A percentile compares a stretch with the other conserved stretches of the same genome.
Conservation (phyloP, 2,797 vertebrate species). For the Xerus rutilus region DNA sequence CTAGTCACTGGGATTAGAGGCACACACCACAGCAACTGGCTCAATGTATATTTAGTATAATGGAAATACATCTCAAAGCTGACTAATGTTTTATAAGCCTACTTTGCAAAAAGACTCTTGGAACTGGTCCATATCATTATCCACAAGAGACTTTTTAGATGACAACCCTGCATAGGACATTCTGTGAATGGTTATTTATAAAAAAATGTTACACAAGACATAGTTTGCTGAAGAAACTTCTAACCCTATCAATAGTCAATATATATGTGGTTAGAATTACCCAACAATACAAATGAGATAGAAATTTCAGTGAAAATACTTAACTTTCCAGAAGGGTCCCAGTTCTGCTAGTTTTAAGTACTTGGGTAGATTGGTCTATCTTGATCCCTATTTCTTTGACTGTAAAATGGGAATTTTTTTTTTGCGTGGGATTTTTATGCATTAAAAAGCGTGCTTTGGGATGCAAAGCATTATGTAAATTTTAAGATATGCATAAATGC, state of each 20-base stretch:
- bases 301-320: neutral
- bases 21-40: too few species aligned
- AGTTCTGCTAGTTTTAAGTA: slow-evolving; percentile 4
- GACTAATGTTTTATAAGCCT: slow-evolving; percentile 3
- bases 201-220: neutral
- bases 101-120: neutral
- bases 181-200: neutral
- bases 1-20: too few species aligned
- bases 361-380: neutral
- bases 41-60: slow-evolving; percentile 30
- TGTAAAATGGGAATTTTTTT: neutral
- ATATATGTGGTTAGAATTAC: neutral
- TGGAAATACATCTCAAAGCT: slow-evolving; percentile 10
- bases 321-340: neutral
- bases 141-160: neutral
- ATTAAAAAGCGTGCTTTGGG: neutral
- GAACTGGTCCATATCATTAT: neutral
- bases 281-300: neutral
- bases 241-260: neutral
- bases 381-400: neutral
- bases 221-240: neutral
- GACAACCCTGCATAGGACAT: neutral
- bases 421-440: neutral
- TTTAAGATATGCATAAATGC: neutral
- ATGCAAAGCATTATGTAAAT: neutral